Percentiles rank a stretch among this genome's conserved stretches.
Evolutionary conservation across 2,113 vertebrate genomes (phyloP).

Genomic region (Platysteira castanea): DNA sequence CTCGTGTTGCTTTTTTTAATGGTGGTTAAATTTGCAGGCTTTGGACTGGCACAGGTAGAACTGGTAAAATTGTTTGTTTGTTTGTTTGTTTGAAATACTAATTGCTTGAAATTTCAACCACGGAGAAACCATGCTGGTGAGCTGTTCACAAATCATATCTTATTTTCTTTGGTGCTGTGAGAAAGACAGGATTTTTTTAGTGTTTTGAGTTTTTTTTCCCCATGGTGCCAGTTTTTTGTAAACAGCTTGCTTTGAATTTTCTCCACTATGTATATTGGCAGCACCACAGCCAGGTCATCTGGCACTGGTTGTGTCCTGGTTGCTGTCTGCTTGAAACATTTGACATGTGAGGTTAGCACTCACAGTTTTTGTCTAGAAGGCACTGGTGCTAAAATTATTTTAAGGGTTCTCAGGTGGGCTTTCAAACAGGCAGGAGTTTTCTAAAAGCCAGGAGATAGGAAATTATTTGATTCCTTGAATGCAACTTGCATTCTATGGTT

Average conservation of each 20-base stretch:
- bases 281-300: neutral
- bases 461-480: neutral
- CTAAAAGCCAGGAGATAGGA: neutral
- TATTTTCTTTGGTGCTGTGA: neutral
- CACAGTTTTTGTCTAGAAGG: neutral
- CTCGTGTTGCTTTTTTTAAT: neutral
- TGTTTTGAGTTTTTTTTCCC: neutral
- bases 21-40: neutral
- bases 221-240: neutral
- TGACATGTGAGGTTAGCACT: neutral
- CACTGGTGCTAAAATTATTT: neutral
- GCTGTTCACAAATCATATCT: neutral
- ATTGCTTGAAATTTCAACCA: neutral
- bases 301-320: neutral
- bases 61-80: neutral
- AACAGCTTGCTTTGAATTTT: slow-evolving; percentile 19
- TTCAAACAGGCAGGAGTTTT: neutral
- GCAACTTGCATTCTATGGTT: neutral
- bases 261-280: neutral
- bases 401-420: neutral
- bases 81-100: slow-evolving; percentile 14
- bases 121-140: neutral
- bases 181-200: neutral
- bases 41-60: neutral
- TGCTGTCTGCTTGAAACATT: neutral